Conservation (phyloP, 2,113 vertebrate genomes). For the Diadophis punctatus region DNA sequence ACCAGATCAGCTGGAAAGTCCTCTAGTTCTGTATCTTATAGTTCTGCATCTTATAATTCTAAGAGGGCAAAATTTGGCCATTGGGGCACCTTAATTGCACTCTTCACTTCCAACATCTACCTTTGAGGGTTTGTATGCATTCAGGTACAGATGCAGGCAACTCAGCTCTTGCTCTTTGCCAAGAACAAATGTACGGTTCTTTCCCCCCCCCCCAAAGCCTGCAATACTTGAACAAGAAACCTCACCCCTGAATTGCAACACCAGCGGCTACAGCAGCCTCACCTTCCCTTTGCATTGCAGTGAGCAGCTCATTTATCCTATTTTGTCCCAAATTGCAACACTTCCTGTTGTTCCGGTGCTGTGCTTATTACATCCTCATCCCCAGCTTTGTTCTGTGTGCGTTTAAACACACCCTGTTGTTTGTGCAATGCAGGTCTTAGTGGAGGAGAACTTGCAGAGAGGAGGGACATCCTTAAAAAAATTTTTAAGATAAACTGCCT, state of each 20-base stretch:
- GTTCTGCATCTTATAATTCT: neutral
- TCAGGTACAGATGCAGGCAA: neutral
- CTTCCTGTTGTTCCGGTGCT: neutral
- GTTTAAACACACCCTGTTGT: conserved; percentile 10
- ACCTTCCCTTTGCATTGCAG: neutral
- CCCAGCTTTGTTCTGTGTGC: neutral
- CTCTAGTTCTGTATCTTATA: neutral
- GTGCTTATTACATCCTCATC: neutral
- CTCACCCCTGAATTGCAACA: conserved; percentile 6
- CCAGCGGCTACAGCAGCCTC: neutral
- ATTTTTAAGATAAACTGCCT: neutral
- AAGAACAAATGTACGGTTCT: neutral
- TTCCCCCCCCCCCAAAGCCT: conserved; percentile 6
- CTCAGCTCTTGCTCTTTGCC: neutral
- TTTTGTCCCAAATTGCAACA: conserved; percentile 20
- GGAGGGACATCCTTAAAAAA: rapidly evolving
- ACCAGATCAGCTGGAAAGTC: neutral
- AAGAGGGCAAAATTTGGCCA: neutral
- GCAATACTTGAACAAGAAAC: conserved; percentile 7
- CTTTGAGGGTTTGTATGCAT: neutral
- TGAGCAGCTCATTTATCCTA: neutral
- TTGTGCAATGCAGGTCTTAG: conserved; percentile 15
- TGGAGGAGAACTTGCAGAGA: neutral
- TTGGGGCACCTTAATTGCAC: neutral
- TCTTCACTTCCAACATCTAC: neutral